phyloP scores from a whole-genome alignment of 2,113 vertebrate genomes.

The Ophiodon elongatus region DNA sequence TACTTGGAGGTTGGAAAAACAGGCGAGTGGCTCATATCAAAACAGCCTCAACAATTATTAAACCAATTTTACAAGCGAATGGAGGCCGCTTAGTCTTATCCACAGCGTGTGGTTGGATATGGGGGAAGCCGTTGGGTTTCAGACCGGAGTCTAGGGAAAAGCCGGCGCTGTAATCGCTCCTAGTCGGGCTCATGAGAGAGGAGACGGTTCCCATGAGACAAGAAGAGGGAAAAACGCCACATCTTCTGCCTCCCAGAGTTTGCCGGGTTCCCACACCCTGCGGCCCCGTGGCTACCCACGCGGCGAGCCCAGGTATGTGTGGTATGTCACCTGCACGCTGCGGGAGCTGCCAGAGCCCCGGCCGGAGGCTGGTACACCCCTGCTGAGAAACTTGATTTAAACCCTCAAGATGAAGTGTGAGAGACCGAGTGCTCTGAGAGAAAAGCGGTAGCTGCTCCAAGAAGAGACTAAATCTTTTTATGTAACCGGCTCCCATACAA shows the following conservation, averaged over 20 bases:
- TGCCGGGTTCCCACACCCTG: constrained; percentile 64
- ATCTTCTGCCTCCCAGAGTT: constrained; percentile 27
- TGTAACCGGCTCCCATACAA: constrained; percentile 36
- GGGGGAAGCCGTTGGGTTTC: constrained; percentile 44
- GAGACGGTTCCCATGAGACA: constrained; percentile 59
- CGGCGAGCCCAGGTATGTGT: constrained; percentile 62
- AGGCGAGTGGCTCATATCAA: constrained; percentile 56
- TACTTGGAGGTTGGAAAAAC: constrained; percentile 65
- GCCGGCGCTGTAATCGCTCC: constrained; percentile 48
- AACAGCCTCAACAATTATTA: constrained; percentile 63
- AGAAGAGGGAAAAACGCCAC: constrained; percentile 13
- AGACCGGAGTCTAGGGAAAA: constrained; percentile 53
- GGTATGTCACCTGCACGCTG: constrained; percentile 70
- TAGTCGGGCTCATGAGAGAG: constrained; percentile 35
- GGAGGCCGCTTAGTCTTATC: constrained; percentile 51
- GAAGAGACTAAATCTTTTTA: constrained; percentile 38
- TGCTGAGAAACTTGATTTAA: constrained; percentile 59
- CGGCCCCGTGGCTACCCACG: constrained; percentile 51
- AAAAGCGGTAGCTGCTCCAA: constrained; percentile 6
- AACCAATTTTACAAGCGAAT: constrained; percentile 67
- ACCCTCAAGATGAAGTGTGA: constrained; percentile 31
- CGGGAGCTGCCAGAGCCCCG: constrained; percentile 39
- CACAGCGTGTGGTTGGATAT: constrained; percentile 44
- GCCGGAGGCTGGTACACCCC: constrained; percentile 41
- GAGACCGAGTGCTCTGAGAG: constrained; percentile 6